Evolutionary conservation across 2,113 vertebrate genomes (phyloP).

Genomic region (Fregata magnificens): DNA sequence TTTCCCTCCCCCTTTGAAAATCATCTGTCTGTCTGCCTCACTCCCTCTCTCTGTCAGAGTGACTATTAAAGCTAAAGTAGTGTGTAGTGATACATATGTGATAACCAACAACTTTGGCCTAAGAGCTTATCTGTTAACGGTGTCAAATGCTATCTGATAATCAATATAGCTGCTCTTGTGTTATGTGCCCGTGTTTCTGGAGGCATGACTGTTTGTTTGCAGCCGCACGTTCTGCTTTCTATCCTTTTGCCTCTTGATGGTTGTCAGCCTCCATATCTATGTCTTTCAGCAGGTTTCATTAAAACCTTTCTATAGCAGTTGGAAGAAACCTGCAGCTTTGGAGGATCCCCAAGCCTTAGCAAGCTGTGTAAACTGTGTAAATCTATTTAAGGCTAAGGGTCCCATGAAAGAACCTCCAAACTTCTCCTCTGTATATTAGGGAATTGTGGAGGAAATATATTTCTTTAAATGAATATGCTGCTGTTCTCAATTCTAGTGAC

Average conservation of each 20-base stretch:
- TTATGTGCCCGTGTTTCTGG: conserved; percentile 21
- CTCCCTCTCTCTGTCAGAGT: conserved; percentile 24
- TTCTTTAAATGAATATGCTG: neutral
- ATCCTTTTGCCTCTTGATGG: conserved; percentile 40
- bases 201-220: conserved; percentile 36
- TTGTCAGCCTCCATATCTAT: conserved; percentile 39
- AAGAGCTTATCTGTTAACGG: conserved; percentile 63
- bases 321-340: neutral
- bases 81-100: conserved; percentile 54
- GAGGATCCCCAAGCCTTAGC: neutral
- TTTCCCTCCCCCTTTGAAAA: neutral
- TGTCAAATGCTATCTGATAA: conserved; percentile 75
- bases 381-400: neutral
- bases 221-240: conserved; percentile 18
- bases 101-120: conserved; percentile 67
- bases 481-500: neutral
- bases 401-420: neutral
- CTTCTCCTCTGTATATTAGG: neutral
- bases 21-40: neutral
- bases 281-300: conserved; percentile 25
- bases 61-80: conserved; percentile 58
- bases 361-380: neutral
- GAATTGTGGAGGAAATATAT: neutral
- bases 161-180: conserved; percentile 58
- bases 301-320: neutral